Evolutionary conservation across 2,888 invertebrate genomes (phyloP).

Genomic region (Cheiracanthium punctorium): DNA sequence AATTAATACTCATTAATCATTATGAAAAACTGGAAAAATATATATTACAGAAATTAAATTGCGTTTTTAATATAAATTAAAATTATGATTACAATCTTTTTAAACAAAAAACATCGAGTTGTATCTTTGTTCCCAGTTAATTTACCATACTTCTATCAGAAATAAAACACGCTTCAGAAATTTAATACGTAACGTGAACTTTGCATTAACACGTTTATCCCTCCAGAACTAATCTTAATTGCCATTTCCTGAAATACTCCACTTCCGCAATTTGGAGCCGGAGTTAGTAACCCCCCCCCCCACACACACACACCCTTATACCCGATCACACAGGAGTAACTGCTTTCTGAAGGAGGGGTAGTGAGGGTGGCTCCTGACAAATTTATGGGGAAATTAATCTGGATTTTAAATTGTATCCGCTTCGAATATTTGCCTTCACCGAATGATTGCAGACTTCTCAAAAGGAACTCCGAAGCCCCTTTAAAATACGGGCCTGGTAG

Average conservation of each 20-base stretch:
- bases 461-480: background rate
- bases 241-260: background rate
- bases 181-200: background rate
- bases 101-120: no score
- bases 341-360: background rate
- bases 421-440: constrained; percentile 1
- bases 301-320: no score
- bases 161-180: background rate
- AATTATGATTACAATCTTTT: no score
- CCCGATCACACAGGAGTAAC: no score
- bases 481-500: background rate
- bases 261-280: background rate
- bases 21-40: no score
- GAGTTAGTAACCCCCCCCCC: background rate
- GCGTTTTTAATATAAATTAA: no score
- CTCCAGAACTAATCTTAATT: background rate
- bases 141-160: no score
- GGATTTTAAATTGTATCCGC: constrained; percentile 17
- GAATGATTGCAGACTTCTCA: background rate
- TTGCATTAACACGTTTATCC: background rate
- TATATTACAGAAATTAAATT: no score
- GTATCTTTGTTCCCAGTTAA: no score
- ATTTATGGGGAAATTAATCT: constrained; percentile 23
- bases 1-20: no score
- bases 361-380: background rate